Evolutionary conservation across 2,113 vertebrate species (phyloP), one percentile per base, ranked within the genome.

Genomic region (Anas platyrhynchos): DNA sequence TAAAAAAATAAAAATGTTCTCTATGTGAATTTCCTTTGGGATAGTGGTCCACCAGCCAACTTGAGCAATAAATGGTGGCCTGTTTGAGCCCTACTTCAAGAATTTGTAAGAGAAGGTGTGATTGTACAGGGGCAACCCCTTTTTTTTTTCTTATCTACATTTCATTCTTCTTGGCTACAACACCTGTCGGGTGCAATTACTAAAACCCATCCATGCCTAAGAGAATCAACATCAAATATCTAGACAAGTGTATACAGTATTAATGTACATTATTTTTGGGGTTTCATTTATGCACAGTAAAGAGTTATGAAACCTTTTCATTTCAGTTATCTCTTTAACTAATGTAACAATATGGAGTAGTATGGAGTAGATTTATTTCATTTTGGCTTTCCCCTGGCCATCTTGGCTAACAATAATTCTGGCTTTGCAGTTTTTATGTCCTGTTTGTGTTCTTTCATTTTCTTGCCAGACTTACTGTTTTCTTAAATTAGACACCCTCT

Each of bases 261-360:
- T 82, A 93, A 62, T 59, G 8, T 21, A 88, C 41, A 43, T 54
- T 56, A 73, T 6, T 14, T 81, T 90, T 66, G 83, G 68, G 9
- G 10, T 73, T 38, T 83, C 94, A 81, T 86, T 91, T 97, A 76
- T 74, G 16, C 32, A 75, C 32, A 68, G 11, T 22, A n/a, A 95
- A 95, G 41, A 84, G 15, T 91, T 97, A 83, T 44, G 8, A 74
- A 94, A 92, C 6, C 20, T 94, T 97, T 80, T 87, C 6, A 92
- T 94, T 97, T 96, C 27, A 83, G 29, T 89, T 94, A 74, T 75
- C 68, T 80, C 46, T 96, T 97, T 88, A 52, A 85, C 95, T 90
- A 92, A 92, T 79, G 43, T 48, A 92, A 78, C 85, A 93, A 89
- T 95, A 73, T 75, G 68, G 31, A 93, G 55, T 65, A 88, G 7